Base-by-base conservation (phyloP, 2,113 vertebrate species). In the Sapayoa aenigma region DNA sequence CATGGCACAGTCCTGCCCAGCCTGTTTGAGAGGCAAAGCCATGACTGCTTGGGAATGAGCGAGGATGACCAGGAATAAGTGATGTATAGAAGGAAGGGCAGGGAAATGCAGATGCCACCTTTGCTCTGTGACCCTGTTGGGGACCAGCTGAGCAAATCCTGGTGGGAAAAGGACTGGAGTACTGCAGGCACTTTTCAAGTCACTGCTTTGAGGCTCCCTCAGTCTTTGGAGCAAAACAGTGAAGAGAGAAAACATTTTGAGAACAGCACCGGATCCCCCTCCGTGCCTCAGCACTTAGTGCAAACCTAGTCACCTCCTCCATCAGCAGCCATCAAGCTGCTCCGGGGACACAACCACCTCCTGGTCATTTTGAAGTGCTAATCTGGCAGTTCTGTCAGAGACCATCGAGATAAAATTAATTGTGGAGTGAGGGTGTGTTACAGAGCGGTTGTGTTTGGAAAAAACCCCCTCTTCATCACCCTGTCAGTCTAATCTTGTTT, bases 101-200 rank as follows among this genome's bases (percentile, higher is more conserved):
- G 67, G 52, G 53, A 87, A 77, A 35, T 0, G 44, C 25, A 19
- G 65, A 3, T 3, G 27, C 63, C 23, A 11, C 59, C 71, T 75
- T 37, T 31, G 37, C 50, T 65, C 59, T 0, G 0, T 2, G 68
- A 17, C 9, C 31, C 35, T 80, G 14, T 1, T 28, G 37, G n/a
- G 67, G 41, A 7, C 68, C 73, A 84, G 22, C n/a, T 14, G 1
- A 75, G 42, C 27, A 80, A 85, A 65, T 4, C 52, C 88, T 21
- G 1, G 7, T 9, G 15, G 63, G 47, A 19, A 58, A 71, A 65
- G 71, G 59, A 50, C 2, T 6, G 81, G 65, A 35, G 20, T 9
- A 15, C 74, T 41, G 50, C 52, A 49, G 67, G 42, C 20, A 27
- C 41, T 49, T 76, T 42, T 46, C 72, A 52, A 3, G 53, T 4